Base-by-base conservation (phyloP, 2,797 vertebrate species). In the Champsocephalus gunnari region DNA sequence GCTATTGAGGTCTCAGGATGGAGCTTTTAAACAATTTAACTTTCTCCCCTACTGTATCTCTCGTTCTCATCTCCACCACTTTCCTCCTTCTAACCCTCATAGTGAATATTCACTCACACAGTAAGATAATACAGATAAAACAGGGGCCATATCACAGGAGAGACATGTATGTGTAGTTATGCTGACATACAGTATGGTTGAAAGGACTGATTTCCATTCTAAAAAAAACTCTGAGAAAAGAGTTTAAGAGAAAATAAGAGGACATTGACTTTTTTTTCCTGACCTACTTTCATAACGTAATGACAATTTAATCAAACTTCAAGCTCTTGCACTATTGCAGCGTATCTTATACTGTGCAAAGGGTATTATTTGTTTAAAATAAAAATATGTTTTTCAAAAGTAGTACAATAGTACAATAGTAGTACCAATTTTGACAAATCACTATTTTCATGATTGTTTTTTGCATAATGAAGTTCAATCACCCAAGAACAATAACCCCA, bases 201-300 rank as follows among this genome's bases (percentile, higher is more conserved):
- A 57, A 57, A 54, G n/a, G 14, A 24, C 14, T 24, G 10, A 47
- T 28, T 44, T 11, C 10, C 10, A 44, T 11, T 11, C 2, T 43
- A 43, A 43, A 43, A 43, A 43, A 43, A 43, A 43, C 11, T 43
- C 9, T 38, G 34, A 38, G 34, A 38, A 28, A 17, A 55, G 19
- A 38, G 43, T 62, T 62, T 48, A 24, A 12, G 1, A 57, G 1
- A 50, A 7, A 19, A 7, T 56, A 1, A 32, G 32, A 28, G n/a
- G 19, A 19, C 19, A 50, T n/a, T 1, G 6, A 50, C 0, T 28
- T 24, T 62, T 53, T 24, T 14, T 16, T 28, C 14, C 7, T 64
- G 65, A 43, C 48, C 28, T 53, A 73, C 53, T 65, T 70, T 49
- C 10, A 55, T 44, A 65, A 64, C 59, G 1, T 12, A 60, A 54